A percentile compares a stretch with the other conserved stretches of the same genome.
Conservation (phyloP, 2,113 vertebrate species). For the Chloroceryle aenea region DNA sequence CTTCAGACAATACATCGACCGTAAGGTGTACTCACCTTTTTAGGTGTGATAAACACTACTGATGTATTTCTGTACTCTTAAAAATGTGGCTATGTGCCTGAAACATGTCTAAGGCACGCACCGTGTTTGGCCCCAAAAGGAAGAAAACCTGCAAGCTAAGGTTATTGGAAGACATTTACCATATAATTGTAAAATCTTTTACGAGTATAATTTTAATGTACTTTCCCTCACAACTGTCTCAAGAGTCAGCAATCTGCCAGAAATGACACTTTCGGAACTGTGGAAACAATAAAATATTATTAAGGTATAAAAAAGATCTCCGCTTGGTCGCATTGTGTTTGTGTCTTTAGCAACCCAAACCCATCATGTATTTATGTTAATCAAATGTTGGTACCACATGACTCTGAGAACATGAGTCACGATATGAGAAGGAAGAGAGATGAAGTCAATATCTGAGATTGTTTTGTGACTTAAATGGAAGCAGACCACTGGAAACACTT, state of each 20-base stretch:
- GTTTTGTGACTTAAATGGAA: not conserved
- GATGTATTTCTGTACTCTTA: not conserved
- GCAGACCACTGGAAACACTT: not conserved
- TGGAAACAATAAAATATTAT: not conserved
- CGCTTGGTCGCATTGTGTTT: not conserved
- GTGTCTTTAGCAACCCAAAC: not conserved
- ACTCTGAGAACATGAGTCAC: constrained; percentile 1
- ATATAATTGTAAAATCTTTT: not conserved
- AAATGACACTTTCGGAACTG: not conserved
- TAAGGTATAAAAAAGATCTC: not conserved
- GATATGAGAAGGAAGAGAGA: not conserved
- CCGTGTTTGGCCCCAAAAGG: not conserved
- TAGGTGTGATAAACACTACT: not conserved
- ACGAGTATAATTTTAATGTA: not conserved
- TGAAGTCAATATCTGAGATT: not conserved
- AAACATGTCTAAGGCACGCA: not conserved
- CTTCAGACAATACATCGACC: not conserved
- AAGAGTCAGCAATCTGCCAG: not conserved
- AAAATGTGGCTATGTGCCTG: not conserved
- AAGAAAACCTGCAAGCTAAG: not conserved
- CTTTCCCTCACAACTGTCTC: not conserved
- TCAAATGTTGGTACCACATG: not conserved
- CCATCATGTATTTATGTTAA: not conserved
- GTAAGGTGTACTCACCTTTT: rapidly evolving
- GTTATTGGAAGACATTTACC: not conserved